Evolutionary conservation across 1,140 invertebrate species (phyloP), one percentile per base, ranked within the genome.

Genomic region (Macrosteles quadrilineatus): DNA sequence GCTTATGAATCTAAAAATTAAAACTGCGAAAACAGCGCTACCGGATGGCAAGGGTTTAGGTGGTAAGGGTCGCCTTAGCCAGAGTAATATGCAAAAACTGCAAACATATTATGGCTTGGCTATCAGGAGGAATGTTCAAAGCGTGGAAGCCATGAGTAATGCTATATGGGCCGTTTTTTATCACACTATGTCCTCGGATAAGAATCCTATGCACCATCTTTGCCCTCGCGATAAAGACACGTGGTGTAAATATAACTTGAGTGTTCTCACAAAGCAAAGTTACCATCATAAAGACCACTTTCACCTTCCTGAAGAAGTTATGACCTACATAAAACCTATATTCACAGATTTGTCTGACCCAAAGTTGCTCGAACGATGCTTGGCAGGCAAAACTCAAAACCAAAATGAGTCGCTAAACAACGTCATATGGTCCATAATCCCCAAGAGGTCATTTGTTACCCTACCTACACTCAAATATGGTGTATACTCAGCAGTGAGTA

Each of bases 151-250:
- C 21, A 59, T 65, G 76, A 72, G 68, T 21, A 74, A 71, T n/a
- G 72, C 69, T 30, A 73, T 77, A 31, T 74, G 73, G 73, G 75
- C 74, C 31, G 73, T 68, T n/a, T 75, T 65, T 47, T 74, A 71
- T 47, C 74, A 77, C 43, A 73, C 72, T 63, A 68, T 71, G 55
- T 76, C 76, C 9, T 76, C 74, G 1, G 69, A 77, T 36, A 59
- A 68, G 55, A 74, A 76, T 19, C 74, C 73, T 17, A 63, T 68
- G 45, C 74, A 76, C 53, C 1, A 68, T 19, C 50, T 73, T 45
- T 76, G 74, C 55, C 73, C 73, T 2, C 17, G 65, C 30, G 75
- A 71, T 63, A 57, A 57, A 36, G 36, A 72, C 14, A 73, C 67
- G n/a, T 68, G 67, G 67, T 57, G 47, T 14, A 55, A 57, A 57